Percentiles rank a stretch among this genome's conserved stretches.
These are phyloP conservation scores for Montipora efflorescens DNA, from an alignment of 64 coral and sea anemone species.

Conservation along the genomic window DNA sequence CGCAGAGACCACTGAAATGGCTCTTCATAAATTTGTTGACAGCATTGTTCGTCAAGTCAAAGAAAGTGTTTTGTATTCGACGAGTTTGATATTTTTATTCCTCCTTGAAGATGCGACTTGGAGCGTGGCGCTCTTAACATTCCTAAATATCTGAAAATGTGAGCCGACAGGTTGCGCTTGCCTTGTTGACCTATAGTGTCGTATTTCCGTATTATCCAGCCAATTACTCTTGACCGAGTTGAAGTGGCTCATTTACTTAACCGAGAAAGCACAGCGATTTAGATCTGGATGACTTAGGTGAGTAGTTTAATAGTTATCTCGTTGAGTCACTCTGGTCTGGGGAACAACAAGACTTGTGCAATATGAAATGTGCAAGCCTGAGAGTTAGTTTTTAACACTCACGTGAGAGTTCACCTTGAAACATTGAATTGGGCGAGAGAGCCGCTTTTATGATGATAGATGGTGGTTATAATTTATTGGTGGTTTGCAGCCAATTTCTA, in stretches of 20 bases:
- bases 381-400: no score
- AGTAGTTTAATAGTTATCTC: no score
- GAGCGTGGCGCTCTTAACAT: not conserved
- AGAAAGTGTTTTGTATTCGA: not conserved
- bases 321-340: no score
- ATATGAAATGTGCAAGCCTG: no score
- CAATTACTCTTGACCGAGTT: not conserved
- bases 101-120: not conserved
- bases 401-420: no score
- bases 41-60: not conserved
- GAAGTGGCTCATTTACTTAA: not conserved
- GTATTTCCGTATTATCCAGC: not conserved
- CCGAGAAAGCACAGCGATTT: not conserved
- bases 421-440: no score
- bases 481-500: no score
- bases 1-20: not conserved
- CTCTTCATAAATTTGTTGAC: constrained; percentile 17
- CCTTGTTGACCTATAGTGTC: not conserved
- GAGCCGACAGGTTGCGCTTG: not conserved
- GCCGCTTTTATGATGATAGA: no score
- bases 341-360: no score
- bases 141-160: not conserved
- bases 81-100: not conserved
- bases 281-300: not conserved
- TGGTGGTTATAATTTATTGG: no score